Evolutionary conservation across 2,888 invertebrate genomes (phyloP).

Genomic region (Tenthredo amoena): DNA sequence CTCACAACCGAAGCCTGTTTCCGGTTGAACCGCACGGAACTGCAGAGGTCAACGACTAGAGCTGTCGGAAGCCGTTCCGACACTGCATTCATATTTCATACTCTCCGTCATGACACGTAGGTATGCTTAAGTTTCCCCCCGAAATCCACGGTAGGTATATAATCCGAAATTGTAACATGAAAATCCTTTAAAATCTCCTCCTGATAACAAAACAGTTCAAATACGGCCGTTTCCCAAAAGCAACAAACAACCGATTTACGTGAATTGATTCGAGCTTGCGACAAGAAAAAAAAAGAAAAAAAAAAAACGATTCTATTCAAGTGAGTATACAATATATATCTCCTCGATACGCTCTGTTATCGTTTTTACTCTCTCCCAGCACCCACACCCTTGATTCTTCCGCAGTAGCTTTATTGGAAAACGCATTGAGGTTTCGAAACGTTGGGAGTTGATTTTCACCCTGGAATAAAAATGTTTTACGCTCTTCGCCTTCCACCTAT

Average conservation of each 20-base stretch:
- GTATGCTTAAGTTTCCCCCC: constrained; percentile 21
- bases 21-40: constrained; percentile 43
- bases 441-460: constrained; percentile 11
- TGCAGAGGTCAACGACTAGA: constrained; percentile 45
- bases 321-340: constrained; percentile 6
- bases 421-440: constrained; percentile 24
- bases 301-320: background rate
- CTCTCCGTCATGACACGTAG: constrained; percentile 2
- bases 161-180: background rate
- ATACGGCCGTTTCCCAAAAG: background rate
- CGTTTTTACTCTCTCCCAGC: constrained; percentile 17
- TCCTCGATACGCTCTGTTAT: constrained; percentile 11
- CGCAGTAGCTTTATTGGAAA: constrained; percentile 37
- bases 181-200: background rate
- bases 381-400: background rate
- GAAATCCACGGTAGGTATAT: constrained; percentile 7
- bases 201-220: background rate
- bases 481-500: background rate
- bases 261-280: constrained; percentile 21
- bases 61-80: constrained; percentile 48
- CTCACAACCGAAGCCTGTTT: constrained; percentile 26
- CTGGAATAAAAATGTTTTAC: constrained; percentile 35
- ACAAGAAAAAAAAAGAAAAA: background rate
- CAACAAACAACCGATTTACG: background rate
- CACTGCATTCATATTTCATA: constrained; percentile 50